A percentile compares a stretch with the other conserved stretches of the same genome.
Evolutionary conservation across 2,888 invertebrate species (phyloP).

Genomic region (Cataglyphis albicans): DNA sequence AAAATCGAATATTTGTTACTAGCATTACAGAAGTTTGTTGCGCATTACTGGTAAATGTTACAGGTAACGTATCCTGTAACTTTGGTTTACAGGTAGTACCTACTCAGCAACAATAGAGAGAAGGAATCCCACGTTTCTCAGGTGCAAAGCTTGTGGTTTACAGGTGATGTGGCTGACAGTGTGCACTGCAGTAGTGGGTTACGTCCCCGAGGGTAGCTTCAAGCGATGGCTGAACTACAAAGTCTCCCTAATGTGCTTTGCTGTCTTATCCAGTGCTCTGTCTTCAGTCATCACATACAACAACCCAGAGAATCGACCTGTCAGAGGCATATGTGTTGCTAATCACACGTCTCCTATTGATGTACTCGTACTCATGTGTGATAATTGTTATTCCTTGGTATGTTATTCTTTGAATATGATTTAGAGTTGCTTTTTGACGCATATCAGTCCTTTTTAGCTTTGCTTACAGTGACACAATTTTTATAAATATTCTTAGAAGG

Average conservation of each 20-base stretch:
- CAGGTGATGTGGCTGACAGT: slow-evolving; percentile 95
- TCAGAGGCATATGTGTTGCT: slow-evolving; percentile 97
- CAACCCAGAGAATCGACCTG: slow-evolving; percentile 94
- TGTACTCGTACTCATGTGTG: slow-evolving; percentile 98
- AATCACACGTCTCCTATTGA: slow-evolving; percentile 99
- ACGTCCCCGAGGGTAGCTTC: slow-evolving; percentile 91
- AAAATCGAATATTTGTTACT: neutral
- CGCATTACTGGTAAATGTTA: slow-evolving; percentile 66
- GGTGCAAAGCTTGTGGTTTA: slow-evolving; percentile 80
- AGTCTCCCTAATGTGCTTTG: slow-evolving; percentile 95
- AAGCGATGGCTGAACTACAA: slow-evolving; percentile 93
- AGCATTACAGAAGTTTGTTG: slow-evolving; percentile 50
- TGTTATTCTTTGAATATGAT: slow-evolving; percentile 85
- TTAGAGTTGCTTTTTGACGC: neutral
- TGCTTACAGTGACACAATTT: neutral
- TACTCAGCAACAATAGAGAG: slow-evolving; percentile 68
- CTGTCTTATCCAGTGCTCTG: slow-evolving; percentile 96
- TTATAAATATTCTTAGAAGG: neutral
- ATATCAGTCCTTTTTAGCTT: neutral
- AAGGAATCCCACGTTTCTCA: slow-evolving; percentile 71
- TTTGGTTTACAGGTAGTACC: slow-evolving; percentile 74
- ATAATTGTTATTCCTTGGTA: slow-evolving; percentile 99
- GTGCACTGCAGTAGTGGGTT: slow-evolving; percentile 95
- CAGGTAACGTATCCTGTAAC: slow-evolving; percentile 75
- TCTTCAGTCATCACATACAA: slow-evolving; percentile 96